Base-by-base conservation (phyloP, 2,113 vertebrate genomes). In the Microtus pennsylvanicus region DNA sequence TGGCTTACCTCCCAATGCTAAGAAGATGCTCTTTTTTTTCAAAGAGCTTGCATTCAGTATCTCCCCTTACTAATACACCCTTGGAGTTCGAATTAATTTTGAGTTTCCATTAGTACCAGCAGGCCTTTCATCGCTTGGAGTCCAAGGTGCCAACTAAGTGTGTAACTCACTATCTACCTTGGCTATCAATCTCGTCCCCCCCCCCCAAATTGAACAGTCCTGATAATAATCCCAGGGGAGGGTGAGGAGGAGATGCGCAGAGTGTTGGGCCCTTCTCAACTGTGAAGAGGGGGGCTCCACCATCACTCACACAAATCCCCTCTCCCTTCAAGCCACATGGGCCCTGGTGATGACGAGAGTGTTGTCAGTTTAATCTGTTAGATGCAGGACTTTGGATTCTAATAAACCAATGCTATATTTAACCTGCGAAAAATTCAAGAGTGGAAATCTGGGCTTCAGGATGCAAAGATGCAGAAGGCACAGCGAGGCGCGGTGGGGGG, bases 331-430 rank as follows among this genome's bases (percentile, higher is more conserved):
- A 98, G 98, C 98, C 98, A 98, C 97, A 97, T 55, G 94, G 97
- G 95, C 97, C 97, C 96, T 96, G 94, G 97, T 97, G 97, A 97
- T 98, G 98, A 98, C 97, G 98, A 97, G 97, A 93, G 98, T 98
- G 98, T 98, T 98, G 98, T 98, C 98, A 98, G 98, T 97, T 96
- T 98, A 98, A 98, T 98, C 98, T 98, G 98, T 98, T 97, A 98
- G 97, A 97, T 94, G 97, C 98, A 98, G 97, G 98, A 98, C 97
- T 98, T 97, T 98, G 97, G 98, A 97, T 89, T 98, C 98, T 98
- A 98, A 98, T 96, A 98, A 98, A 98, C 97, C 92, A 76, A 98
- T 69, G 97, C 98, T 98, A 96, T 98, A 98, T 98, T 98, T 98
- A 98, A 98, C 94, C 96, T 97, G 97, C 74, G 98, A 95, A 91